Evolutionary conservation across 2,888 invertebrate genomes (phyloP).

Genomic region (Drosophila setosimentum): DNA sequence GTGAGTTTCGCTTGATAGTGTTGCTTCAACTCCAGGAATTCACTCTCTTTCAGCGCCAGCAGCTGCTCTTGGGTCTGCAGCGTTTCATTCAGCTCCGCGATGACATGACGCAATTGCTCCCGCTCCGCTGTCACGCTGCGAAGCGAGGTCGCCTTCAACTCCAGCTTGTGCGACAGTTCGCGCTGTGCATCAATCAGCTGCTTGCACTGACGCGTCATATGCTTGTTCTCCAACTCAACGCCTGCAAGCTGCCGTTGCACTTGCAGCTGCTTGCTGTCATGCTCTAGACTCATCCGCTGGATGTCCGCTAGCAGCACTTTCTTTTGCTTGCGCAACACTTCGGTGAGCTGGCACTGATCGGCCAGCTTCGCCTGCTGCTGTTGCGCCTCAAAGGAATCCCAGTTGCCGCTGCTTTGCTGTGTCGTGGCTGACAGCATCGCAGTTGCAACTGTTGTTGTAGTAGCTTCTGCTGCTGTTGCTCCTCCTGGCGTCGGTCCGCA

Average conservation of each 20-base stretch:
- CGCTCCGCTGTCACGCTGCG: constrained; percentile 59
- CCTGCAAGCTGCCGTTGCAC: constrained; percentile 76
- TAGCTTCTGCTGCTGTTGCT: not conserved
- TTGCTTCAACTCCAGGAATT: constrained; percentile 68
- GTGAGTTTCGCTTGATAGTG: constrained; percentile 69
- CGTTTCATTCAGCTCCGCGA: constrained; percentile 68
- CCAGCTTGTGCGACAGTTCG: constrained; percentile 64
- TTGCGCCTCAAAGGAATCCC: constrained; percentile 70
- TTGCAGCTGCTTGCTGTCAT: constrained; percentile 73
- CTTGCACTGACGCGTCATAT: constrained; percentile 79
- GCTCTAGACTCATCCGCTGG: constrained; percentile 71
- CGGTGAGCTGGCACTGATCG: constrained; percentile 82
- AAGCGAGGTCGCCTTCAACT: constrained; percentile 52
- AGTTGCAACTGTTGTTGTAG: not conserved
- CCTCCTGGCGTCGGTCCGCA: constrained; percentile 42
- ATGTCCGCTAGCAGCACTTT: constrained; percentile 78
- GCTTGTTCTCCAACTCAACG: constrained; percentile 81
- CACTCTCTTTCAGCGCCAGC: constrained; percentile 68
- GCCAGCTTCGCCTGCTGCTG: constrained; percentile 72
- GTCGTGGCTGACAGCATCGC: not conserved
- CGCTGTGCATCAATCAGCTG: constrained; percentile 72
- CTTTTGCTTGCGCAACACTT: constrained; percentile 83
- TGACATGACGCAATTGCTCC: constrained; percentile 67
- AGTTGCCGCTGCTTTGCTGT: not conserved
- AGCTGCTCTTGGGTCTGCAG: constrained; percentile 65